phyloP scores from a whole-genome alignment of 2,888 invertebrate genomes.

The Autographa pulchrina region DNA sequence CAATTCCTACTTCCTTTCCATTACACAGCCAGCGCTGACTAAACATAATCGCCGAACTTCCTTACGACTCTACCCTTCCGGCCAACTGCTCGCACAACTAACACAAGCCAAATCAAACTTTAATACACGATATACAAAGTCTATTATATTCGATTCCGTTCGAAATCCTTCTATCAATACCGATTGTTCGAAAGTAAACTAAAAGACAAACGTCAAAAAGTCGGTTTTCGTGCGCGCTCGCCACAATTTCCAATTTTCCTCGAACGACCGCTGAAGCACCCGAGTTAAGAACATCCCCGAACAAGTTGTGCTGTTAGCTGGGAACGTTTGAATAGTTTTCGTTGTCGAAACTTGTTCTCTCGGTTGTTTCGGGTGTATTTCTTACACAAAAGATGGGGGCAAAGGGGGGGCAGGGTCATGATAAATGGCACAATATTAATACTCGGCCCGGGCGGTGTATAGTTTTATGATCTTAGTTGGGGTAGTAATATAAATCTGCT shows the following conservation, averaged over 20 bases:
- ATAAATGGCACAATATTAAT: constrained; percentile 88
- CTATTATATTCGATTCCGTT: constrained; percentile 54
- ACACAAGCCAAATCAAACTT: constrained; percentile 71
- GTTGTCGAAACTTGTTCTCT: constrained; percentile 85
- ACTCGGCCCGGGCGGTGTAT: constrained; percentile 83
- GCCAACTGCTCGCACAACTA: constrained; percentile 73
- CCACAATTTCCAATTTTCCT: constrained; percentile 85
- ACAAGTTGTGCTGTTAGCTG: constrained; percentile 86
- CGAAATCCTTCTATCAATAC: constrained; percentile 65
- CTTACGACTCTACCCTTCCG: constrained; percentile 89
- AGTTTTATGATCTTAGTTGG: constrained; percentile 89
- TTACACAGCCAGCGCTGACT: constrained; percentile 87
- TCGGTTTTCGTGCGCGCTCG: constrained; percentile 63
- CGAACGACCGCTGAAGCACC: constrained; percentile 85
- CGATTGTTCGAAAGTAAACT: constrained; percentile 66
- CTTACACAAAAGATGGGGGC: constrained; percentile 87
- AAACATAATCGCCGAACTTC: constrained; percentile 89
- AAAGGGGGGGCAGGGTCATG: constrained; percentile 78
- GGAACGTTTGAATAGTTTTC: constrained; percentile 85
- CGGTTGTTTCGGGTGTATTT: constrained; percentile 83
- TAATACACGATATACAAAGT: constrained; percentile 68
- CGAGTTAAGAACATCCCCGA: constrained; percentile 86
- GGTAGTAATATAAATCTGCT: constrained; percentile 87
- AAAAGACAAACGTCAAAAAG: constrained; percentile 56
- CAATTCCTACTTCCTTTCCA: constrained; percentile 89